Base-by-base conservation (phyloP, 2,888 invertebrate species). In the Torymus tubicola region DNA sequence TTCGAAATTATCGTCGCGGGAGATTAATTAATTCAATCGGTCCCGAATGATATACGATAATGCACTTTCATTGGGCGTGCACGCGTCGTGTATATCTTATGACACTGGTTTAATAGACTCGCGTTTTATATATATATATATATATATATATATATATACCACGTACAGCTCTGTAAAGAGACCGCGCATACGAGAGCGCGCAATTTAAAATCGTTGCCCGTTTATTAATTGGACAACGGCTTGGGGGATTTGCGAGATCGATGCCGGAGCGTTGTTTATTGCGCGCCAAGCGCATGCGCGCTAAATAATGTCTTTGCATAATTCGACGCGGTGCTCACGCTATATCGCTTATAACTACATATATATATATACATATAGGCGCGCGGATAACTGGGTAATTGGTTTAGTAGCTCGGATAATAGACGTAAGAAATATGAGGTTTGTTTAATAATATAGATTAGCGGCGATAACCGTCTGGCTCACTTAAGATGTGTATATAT, bases 11-110 rank as follows among this genome's bases (percentile, higher is more conserved):
- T 74, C 79, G 65, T 75, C 60, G 70, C 65, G 11, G 57, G 52
- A 80, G 80, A 80, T 80, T 76, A 80, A 80, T 75, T 80, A 80
- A 75, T 75, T 80, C 75, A 65, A 80, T 80, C 70, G 53, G 11
- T 10, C 67, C 42, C 0, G 52, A 58, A 24, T 76, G 71, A 77
- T 76, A 68, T 68, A 80, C 68, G 68, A 64, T 80, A 80, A 80
- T 80, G 63, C 68, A 77, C 55, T 76, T 80, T 80, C 72, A 80
- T 80, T 80, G 61, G 61, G 2, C 60, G 42, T 8, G 8, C 42
- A 8, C 42, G 42, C 31, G 42, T 8, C 67, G 61, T 61, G 80
- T 71, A 76, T 71, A 80, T 80, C 71, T 76, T 67, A 57, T 24
- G 65, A 58, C 53, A 12, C 58, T 21, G 69, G 69, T 63, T 42